Percentiles rank a stretch among this genome's conserved stretches.
Evolutionary conservation across 2,113 vertebrate genomes (phyloP).

Genomic region (Ameiurus melas): DNA sequence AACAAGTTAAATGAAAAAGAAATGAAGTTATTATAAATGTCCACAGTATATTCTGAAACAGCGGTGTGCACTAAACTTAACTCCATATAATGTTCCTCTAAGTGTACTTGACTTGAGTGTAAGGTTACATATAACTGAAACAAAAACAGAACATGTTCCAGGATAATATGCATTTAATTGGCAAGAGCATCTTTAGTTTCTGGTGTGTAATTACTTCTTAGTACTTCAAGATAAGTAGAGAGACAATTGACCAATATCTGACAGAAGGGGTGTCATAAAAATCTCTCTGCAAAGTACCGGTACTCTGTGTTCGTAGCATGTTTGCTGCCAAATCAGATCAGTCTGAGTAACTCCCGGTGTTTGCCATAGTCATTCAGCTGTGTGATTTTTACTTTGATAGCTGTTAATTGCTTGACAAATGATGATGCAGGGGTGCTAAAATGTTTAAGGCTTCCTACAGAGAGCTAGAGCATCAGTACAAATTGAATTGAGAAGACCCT

Average conservation of each 20-base stretch:
- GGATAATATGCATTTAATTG: background rate
- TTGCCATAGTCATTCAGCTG: conserved; percentile 23
- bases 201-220: background rate
- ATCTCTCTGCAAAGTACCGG: background rate
- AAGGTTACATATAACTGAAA: background rate
- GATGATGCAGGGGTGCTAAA: conserved; percentile 50
- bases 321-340: conserved; percentile 27
- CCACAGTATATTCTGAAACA: background rate
- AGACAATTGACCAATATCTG: conserved; percentile 6
- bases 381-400: conserved; percentile 42
- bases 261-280: background rate
- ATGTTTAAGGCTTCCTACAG: conserved; percentile 49
- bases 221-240: background rate
- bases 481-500: conserved; percentile 58
- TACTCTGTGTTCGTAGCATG: conserved; percentile 10
- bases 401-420: conserved; percentile 51
- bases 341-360: background rate
- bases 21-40: background rate
- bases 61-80: background rate
- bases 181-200: conserved; percentile 1
- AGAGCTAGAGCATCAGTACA: conserved; percentile 46
- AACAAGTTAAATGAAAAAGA: background rate
- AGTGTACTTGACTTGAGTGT: background rate
- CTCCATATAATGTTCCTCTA: background rate
- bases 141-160: background rate